Base-by-base conservation (phyloP, 2,888 invertebrate species). In the Rotaria magnacalcarata region DNA sequence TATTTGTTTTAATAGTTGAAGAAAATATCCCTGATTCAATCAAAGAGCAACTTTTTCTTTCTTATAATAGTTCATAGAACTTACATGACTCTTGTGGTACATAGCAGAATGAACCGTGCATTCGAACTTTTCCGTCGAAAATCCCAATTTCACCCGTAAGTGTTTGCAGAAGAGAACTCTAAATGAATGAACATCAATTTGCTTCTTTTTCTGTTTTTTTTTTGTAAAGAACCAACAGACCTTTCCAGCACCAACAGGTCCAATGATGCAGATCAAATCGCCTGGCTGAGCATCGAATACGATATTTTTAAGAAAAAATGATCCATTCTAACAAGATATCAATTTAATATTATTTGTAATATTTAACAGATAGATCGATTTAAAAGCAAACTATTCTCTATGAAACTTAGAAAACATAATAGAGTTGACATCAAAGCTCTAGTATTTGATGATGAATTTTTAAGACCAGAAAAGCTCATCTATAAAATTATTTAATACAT, bases 181-280 rank as follows among this genome's bases (percentile, higher is more conserved):
- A 80, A 19, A 21, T 14, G 41, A 6, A 43, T 47, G 47, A 60
- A 41, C 41, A 75, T 21, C 19, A 3, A 41, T n/a, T 11, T 21
- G 11, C 19, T 41, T 41, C 5, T 34, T 34, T 34, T 34, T 34
- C 34, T 34, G 80, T 11, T 27, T 75, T 43, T 24, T 24, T 14
- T 50, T 50, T 50, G 50, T 4, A 7, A 21, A 14, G 10, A 41
- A 67, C 34, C 11, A 67, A 34, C 19, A 19, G 7, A 93, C 80
- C 7, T 80, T 80, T 10, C 80, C 80, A 47, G 80, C 47, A 3
- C 80, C 80, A 10, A 80, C 80, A n/a, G 80, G 24, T 10, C 80
- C 80, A 41, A 80, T 80, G 14, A 80, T n/a, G 24, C 47, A 43
- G 8, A 80, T 80, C 6, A 80, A 11, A 47, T 80, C 24, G 6